Evolutionary conservation across 2,797 vertebrate species (phyloP), one percentile per base, ranked within the genome.

Genomic region (Echiichthys vipera): DNA sequence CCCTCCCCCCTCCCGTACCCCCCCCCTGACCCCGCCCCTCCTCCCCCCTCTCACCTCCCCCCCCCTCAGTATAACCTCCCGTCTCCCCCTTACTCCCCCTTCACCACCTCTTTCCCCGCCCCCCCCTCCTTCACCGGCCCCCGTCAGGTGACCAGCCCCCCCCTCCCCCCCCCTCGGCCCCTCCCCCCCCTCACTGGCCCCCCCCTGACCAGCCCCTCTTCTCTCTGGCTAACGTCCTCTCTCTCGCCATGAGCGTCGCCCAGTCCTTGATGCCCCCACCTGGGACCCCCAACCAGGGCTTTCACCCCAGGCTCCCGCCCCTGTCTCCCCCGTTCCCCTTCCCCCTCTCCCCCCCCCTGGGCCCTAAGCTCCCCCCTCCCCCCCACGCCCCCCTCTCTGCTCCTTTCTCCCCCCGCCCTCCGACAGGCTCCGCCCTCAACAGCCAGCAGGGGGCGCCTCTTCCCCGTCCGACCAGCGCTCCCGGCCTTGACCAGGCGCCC

Each of bases 181-280:
- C 45, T 5, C 43, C 61, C 3, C 40, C 62, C 22, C 39, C 74
- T 22, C 84, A 78, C 37, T 91, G 81, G 56, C 84, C 63, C 2
- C 53, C 85, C 9, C 62, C 67, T 6, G 80, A 88, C 65, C 85
- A 89, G 68, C 72, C 85, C 53, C 18, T 80, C 36, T 30, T 90
- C 77, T 86, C 77, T 29, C 81, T 98, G 55, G 96, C 95, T 45
- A 96, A 96, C 1, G 95, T 96, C 24, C 91, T 99, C 56, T 96
- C 97, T 5, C 71, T 98, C 76, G 96, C 97, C 73, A 96, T 98
- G 96, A 97, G 95, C 0, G 83, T 97, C 81, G 96, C 96, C 2
- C 96, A 97, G 49, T 95, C 95, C 2, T 83, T 96, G 70, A 45
- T 92, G 84, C 91, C 88, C 14, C 69, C 72, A 6, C 12, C 77